These are phyloP conservation scores for Vesta saturnalis DNA, from an alignment of 2,888 invertebrate genomes.

Conservation along the genomic window DNA sequence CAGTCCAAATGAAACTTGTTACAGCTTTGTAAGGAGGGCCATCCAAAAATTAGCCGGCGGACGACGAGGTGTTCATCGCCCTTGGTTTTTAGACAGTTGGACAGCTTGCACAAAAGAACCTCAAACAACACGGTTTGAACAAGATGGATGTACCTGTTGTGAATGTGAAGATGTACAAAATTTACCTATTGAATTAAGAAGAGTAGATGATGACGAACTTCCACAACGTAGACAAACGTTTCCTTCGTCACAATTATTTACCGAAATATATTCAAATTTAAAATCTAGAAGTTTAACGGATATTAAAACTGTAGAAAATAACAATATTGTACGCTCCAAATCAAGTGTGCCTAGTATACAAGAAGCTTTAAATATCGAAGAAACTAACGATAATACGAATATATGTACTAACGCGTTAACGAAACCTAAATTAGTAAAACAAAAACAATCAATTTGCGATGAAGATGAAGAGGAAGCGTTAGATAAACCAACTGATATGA, in stretches of 20 bases:
- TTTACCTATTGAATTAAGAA: constrained; percentile 86
- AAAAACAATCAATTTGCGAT: constrained; percentile 85
- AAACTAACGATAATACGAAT: constrained; percentile 20
- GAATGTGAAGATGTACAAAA: constrained; percentile 75
- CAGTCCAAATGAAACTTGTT: constrained; percentile 93
- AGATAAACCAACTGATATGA: constrained; percentile 76
- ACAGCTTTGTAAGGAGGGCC: constrained; percentile 90
- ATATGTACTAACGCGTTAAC: constrained; percentile 47
- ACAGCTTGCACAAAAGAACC: constrained; percentile 62
- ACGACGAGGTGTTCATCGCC: constrained; percentile 68
- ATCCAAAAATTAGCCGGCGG: constrained; percentile 83
- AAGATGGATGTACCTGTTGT: constrained; percentile 69
- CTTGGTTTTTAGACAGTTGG: constrained; percentile 87
- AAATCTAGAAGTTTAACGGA: constrained; percentile 88
- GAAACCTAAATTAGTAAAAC: constrained; percentile 83
- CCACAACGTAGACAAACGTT: constrained; percentile 66
- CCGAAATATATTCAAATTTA: constrained; percentile 65
- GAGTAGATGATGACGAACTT: constrained; percentile 74
- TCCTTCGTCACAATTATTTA: constrained; percentile 61
- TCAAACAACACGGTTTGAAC: constrained; percentile 62
- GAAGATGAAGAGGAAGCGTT: constrained; percentile 74
- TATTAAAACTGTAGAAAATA: constrained; percentile 79
- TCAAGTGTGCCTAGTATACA: constrained; percentile 75
- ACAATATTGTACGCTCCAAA: constrained; percentile 76
- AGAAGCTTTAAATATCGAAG: constrained; percentile 41